Percentiles rank a stretch among this genome's conserved stretches.
These are phyloP conservation scores for Drosophila seguyi DNA, from an alignment of 1,140 invertebrate genomes.

Conservation along the genomic window DNA sequence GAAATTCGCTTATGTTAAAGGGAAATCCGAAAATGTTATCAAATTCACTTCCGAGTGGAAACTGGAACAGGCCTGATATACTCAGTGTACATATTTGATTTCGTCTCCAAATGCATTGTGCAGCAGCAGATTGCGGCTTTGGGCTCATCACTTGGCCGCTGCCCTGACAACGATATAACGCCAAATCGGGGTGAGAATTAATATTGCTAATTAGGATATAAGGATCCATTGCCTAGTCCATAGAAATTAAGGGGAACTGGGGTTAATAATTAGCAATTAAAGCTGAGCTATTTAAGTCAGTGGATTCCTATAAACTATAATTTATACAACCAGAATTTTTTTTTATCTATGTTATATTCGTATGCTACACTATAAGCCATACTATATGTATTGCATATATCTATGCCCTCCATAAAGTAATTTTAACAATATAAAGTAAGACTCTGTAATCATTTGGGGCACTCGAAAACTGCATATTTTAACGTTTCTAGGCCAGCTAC, in stretches of 20 bases:
- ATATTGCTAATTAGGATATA: constrained; percentile 58
- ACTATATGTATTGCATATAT: too few species aligned
- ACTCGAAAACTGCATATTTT: constrained; percentile 13
- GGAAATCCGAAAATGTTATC: too few species aligned
- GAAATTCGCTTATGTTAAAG: too few species aligned
- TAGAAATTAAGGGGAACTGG: neutral
- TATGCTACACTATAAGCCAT: too few species aligned
- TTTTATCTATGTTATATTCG: too few species aligned
- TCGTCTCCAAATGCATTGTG: constrained; percentile 26
- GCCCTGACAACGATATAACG: constrained; percentile 15
- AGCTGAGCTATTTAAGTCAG: too few species aligned
- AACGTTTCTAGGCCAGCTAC: constrained; percentile 40
- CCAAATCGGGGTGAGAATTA: constrained; percentile 59
- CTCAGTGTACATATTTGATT: constrained; percentile 29
- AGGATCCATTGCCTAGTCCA: neutral
- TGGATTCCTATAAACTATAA: too few species aligned
- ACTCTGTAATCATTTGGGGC: constrained; percentile 4
- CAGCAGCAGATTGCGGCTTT: constrained; percentile 39
- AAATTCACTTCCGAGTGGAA: too few species aligned
- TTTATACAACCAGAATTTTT: too few species aligned
- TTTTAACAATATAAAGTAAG: neutral
- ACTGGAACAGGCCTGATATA: too few species aligned
- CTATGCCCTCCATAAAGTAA: too few species aligned
- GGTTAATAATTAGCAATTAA: neutral
- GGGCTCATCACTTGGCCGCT: neutral